Evolutionary conservation across 2,888 invertebrate genomes (phyloP), one percentile per base, ranked within the genome.

Genomic region (Drosophila fulvimacula): DNA sequence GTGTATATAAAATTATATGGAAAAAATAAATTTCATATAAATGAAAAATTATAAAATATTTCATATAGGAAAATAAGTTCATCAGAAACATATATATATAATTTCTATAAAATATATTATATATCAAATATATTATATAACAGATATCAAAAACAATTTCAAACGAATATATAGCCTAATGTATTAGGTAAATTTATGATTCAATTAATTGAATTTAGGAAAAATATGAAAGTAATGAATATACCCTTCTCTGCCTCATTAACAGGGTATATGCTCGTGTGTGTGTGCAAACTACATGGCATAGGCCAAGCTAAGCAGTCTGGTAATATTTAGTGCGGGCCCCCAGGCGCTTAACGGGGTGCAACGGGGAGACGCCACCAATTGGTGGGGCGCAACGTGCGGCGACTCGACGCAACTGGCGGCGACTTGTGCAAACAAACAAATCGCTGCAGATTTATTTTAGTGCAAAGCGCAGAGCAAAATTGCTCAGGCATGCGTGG

Each of bases 381-480:
- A 36, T 36, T 21, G 21, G 24, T 5, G 32, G 36, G 32, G 15
- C 42, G 27, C 5, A 1, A 15, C 34, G 32, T 9, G 34, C 19
- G 19, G 51, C 39, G 34, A 51, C 41, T 39, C 13, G 55, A 24
- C n/a, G 69, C 62, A 52, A 77, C 62, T 68, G 71, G 86, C 88
- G 83, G 79, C 84, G 79, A 76, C 82, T 81, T 84, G 82, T 83
- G 85, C 85, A 88, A 88, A 87, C 87, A 88, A 88, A 88, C 86
- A 88, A 88, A 88, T 88, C 84, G 86, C 75, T 55, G 65, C 51
- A 84, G 83, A 88, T 88, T 88, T 88, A 81, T 88, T 82, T 86
- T 82, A 84, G 87, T 85, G 84, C 82, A 87, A 82, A 76, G 82
- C 82, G 72, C 76, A 63, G 19, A 32, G 55, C 46, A 34, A 72